A percentile compares a stretch with the other conserved stretches of the same genome.
These are phyloP conservation scores for Oncorhynchus keta DNA, from an alignment of 2,113 vertebrate species.

Conservation along the genomic window DNA sequence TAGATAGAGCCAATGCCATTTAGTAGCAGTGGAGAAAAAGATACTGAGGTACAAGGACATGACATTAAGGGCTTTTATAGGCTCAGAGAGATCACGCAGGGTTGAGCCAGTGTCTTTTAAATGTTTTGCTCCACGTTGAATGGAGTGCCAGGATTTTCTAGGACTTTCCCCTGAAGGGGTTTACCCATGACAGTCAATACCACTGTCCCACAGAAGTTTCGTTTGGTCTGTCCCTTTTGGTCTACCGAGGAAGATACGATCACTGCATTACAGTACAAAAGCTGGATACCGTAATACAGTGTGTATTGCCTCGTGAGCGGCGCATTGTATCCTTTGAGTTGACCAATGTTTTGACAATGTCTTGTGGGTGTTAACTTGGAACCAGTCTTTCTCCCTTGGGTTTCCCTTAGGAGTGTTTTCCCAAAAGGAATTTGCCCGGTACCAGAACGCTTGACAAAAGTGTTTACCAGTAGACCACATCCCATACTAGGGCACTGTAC, in stretches of 20 bases:
- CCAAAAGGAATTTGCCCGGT: not conserved
- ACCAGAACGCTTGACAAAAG: no score
- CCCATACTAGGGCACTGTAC: conserved; percentile 1
- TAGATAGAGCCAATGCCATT: not conserved
- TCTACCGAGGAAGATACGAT: no score
- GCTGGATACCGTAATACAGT: no score
- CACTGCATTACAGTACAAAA: no score
- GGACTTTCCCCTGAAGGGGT: no score
- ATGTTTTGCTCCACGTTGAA: not conserved
- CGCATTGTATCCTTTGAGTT: no score
- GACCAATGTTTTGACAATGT: no score
- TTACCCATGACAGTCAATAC: no score
- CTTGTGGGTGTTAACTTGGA: no score
- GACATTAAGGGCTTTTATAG: not conserved
- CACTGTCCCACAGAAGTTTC: no score
- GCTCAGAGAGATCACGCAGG: not conserved
- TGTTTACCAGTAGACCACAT: not conserved
- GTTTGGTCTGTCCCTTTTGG: no score
- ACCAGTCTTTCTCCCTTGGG: not conserved
- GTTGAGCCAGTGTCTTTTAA: not conserved
- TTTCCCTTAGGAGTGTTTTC: not conserved
- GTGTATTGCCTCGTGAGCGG: no score
- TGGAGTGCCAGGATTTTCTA: not conserved
- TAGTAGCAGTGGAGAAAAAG: not conserved
- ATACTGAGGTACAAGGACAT: not conserved